Conservation (phyloP, 2,113 vertebrate species). For the Gymnocephalus cernua region DNA sequence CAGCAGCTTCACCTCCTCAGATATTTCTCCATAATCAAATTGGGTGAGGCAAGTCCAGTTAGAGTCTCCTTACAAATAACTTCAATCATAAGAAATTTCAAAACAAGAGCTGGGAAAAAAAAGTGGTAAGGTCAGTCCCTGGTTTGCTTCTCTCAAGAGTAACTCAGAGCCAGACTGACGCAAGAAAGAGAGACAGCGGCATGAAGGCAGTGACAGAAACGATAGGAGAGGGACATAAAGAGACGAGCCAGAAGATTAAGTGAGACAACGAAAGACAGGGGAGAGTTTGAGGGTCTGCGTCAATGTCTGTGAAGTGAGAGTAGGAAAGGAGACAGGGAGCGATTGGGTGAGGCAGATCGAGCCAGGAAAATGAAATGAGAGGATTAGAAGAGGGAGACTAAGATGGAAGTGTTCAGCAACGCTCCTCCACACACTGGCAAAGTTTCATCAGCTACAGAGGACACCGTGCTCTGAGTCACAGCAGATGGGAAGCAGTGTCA, state of each 20-base stretch:
- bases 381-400: constrained; percentile 26
- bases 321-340: constrained; percentile 16
- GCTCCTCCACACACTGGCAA: constrained; percentile 54
- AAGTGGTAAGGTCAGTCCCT: neutral
- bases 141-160: constrained; percentile 9
- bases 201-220: constrained; percentile 17
- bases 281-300: constrained; percentile 10
- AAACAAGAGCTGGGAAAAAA: constrained; percentile 17
- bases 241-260: constrained; percentile 30
- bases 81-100: constrained; percentile 29
- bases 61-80: constrained; percentile 20
- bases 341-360: constrained; percentile 21
- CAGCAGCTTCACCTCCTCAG: constrained; percentile 22
- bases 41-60: neutral
- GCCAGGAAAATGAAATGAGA: constrained; percentile 47
- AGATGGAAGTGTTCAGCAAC: constrained; percentile 38
- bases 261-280: neutral
- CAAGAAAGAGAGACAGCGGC: constrained; percentile 9
- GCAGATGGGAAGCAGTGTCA: constrained; percentile 63
- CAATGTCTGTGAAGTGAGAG: constrained; percentile 26
- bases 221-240: neutral
- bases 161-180: constrained; percentile 22
- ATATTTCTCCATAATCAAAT: constrained; percentile 31
- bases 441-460: constrained; percentile 59
- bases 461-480: constrained; percentile 65